phyloP scores from a whole-genome alignment of 2,113 vertebrate species.

The Phodopus roborovskii region DNA sequence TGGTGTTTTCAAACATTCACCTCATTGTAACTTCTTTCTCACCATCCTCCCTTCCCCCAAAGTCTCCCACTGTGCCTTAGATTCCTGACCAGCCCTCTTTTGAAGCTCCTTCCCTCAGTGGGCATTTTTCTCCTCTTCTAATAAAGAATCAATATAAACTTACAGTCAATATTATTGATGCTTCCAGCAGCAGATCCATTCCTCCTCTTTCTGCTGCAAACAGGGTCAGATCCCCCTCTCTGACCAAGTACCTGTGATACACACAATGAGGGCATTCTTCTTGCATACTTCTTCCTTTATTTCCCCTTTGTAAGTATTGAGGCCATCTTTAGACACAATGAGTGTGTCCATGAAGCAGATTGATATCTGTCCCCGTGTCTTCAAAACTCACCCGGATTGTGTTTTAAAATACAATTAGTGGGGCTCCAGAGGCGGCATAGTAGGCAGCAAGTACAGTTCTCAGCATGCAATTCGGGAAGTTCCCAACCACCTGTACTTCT shows the following conservation, averaged over 20 bases:
- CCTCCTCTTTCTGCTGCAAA: not conserved
- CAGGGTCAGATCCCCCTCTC: not conserved
- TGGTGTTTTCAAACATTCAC: not conserved
- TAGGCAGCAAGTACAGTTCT: not conserved
- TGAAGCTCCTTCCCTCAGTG: not conserved
- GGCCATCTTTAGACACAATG: not conserved
- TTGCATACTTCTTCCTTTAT: too few relatives aligned
- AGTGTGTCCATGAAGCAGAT: accelerated
- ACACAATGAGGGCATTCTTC: not conserved
- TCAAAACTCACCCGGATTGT: not conserved
- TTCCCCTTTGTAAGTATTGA: not conserved
- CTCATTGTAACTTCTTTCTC: not conserved
- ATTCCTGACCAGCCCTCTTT: not conserved
- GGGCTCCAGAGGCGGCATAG: not conserved
- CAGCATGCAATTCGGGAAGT: too few relatives aligned
- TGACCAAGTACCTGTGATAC: not conserved
- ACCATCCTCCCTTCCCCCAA: too few relatives aligned
- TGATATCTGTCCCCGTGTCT: not conserved
- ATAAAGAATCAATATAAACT: not conserved
- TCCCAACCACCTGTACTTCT: not conserved
- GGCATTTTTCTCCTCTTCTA: not conserved
- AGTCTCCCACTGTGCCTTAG: not conserved
- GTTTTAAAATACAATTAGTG: conserved; percentile 5
- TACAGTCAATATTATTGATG: not conserved
- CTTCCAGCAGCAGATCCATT: not conserved